Conservation (phyloP, 2,113 vertebrate genomes). For the Nothoprocta perdicaria region DNA sequence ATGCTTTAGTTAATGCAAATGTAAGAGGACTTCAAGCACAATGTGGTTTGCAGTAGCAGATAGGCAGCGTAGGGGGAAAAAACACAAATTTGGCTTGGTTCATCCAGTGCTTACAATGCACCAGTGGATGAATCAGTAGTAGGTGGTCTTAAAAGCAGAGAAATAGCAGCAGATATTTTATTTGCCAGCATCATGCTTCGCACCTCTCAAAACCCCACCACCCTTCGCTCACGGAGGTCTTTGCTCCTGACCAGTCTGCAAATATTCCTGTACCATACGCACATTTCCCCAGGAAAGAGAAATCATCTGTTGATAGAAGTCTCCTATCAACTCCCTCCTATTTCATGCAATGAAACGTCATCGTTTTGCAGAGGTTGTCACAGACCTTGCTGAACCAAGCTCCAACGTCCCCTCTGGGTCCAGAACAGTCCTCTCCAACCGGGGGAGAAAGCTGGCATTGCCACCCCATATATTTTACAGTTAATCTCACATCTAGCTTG, state of each 20-base stretch:
- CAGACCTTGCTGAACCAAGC: neutral
- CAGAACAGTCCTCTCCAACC: neutral
- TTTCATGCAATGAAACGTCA: neutral
- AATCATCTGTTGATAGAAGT: neutral
- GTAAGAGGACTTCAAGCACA: neutral
- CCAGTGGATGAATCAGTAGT: neutral
- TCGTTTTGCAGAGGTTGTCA: neutral
- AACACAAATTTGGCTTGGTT: neutral
- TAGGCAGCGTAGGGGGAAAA: neutral
- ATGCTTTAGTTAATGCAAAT: neutral
- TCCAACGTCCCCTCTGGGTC: neutral
- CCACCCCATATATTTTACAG: constrained; percentile 22
- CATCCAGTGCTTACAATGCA: neutral
- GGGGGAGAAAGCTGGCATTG: neutral
- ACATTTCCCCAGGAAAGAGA: rapidly evolving
- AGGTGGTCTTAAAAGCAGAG: neutral
- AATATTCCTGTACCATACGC: rapidly evolving
- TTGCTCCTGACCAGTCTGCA: neutral
- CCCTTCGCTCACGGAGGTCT: neutral
- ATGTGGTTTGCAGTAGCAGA: neutral
- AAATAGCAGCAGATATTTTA: neutral
- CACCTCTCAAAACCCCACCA: neutral
- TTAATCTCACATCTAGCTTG: constrained; percentile 17
- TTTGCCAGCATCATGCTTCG: neutral
- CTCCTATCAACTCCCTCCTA: too few relatives aligned